Evolutionary conservation across 1,140 invertebrate species (phyloP).

Genomic region (Leptinotarsa undecemlineata): DNA sequence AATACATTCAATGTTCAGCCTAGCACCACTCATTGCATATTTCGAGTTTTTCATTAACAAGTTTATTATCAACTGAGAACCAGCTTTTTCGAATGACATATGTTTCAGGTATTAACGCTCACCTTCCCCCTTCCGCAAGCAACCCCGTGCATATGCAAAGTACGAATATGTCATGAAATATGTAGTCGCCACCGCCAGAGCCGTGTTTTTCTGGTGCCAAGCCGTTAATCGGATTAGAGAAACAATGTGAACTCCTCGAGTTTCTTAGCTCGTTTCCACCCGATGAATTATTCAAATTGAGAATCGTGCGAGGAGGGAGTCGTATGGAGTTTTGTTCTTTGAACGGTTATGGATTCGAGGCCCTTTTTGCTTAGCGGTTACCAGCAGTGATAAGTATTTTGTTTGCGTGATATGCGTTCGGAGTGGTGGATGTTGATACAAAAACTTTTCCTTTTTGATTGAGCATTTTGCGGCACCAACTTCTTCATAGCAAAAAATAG

Average conservation of each 20-base stretch:
- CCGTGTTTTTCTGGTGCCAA: not conserved
- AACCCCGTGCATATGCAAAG: not conserved
- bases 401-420: not conserved
- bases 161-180: conserved; percentile 6
- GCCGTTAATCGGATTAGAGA: conserved; percentile 4
- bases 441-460: too few relatives aligned
- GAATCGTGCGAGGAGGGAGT: not conserved
- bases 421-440: too few relatives aligned
- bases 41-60: too few relatives aligned
- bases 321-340: not conserved
- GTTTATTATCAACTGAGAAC: too few relatives aligned
- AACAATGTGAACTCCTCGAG: not conserved
- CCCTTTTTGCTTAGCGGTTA: not conserved
- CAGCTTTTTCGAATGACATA: too few relatives aligned
- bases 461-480: too few relatives aligned
- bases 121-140: not conserved
- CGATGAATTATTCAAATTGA: conserved; percentile 1
- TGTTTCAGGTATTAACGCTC: not conserved
- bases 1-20: too few relatives aligned
- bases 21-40: too few relatives aligned
- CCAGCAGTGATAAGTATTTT: not conserved
- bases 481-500: too few relatives aligned
- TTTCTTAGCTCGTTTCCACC: conserved; percentile 5
- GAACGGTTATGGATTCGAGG: not conserved
- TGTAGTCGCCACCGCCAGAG: conserved; percentile 1